Conservation (phyloP, 2,888 invertebrate genomes). For the Aporophyla lueneburgensis region DNA sequence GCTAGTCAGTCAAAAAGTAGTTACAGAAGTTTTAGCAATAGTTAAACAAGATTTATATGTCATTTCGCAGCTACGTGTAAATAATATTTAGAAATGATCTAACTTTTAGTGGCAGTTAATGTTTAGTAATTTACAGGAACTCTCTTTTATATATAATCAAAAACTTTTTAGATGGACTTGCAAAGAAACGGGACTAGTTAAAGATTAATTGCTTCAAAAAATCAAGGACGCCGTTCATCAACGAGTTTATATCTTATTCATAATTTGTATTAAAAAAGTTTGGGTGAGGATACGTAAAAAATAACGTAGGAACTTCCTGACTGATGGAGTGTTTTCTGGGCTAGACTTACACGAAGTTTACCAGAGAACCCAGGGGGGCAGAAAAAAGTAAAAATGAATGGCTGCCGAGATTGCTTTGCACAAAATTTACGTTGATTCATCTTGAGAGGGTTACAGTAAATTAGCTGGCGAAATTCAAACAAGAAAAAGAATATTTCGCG, state of each 20-base stretch:
- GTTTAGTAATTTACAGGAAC: conserved; percentile 30
- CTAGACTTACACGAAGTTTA: conserved; percentile 12
- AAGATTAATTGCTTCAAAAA: conserved; percentile 28
- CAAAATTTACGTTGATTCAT: background rate
- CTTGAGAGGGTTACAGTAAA: background rate
- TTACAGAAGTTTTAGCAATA: conserved; percentile 49
- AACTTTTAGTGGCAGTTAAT: conserved; percentile 36
- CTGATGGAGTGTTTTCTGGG: conserved; percentile 18
- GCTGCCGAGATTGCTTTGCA: background rate
- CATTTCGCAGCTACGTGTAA: conserved; percentile 36
- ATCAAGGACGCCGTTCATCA: conserved; percentile 3
- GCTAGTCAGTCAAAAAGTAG: conserved; percentile 50
- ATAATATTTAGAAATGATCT: conserved; percentile 25
- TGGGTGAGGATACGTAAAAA: conserved; percentile 20
- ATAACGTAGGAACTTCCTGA: conserved; percentile 4
- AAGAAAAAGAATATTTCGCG: background rate
- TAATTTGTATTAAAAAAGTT: conserved; percentile 43
- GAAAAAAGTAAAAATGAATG: background rate
- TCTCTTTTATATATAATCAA: conserved; percentile 27
- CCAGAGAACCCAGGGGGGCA: too few species aligned
- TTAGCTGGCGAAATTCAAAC: background rate
- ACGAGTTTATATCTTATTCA: conserved; percentile 34
- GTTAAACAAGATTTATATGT: conserved; percentile 53
- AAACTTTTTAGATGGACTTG: conserved; percentile 43
- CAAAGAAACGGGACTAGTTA: background rate